Evolutionary conservation across 2,113 vertebrate species (phyloP).

Genomic region (Pantherophis guttatus): DNA sequence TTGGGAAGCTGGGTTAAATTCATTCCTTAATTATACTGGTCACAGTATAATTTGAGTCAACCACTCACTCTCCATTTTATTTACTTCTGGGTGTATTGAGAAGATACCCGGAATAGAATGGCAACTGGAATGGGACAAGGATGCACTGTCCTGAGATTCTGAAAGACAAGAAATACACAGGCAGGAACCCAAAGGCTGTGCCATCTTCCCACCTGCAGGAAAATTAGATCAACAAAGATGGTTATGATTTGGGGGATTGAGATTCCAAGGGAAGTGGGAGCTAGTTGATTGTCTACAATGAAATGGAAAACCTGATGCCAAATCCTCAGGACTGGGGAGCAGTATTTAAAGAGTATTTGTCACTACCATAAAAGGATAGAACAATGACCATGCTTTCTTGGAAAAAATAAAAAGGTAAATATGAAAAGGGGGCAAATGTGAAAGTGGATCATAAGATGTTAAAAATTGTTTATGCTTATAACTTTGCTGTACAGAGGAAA

Average conservation of each 20-base stretch:
- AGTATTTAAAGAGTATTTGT: not conserved
- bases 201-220: not conserved
- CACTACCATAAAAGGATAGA: not conserved
- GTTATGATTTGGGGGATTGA: not conserved
- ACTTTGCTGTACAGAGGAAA: not conserved
- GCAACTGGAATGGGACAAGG: not conserved
- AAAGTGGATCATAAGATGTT: not conserved
- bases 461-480: not conserved
- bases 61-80: not conserved
- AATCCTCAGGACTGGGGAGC: not conserved
- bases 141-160: not conserved
- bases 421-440: not conserved
- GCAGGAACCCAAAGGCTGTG: not conserved
- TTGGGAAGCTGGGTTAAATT: not conserved
- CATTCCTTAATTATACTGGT: not conserved
- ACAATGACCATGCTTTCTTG: not conserved
- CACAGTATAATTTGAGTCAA: not conserved
- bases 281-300: not conserved
- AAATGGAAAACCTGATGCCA: not conserved
- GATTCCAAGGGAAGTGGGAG: not conserved
- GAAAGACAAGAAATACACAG: not conserved
- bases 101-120: not conserved
- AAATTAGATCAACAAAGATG: not conserved
- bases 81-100: not conserved
- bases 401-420: not conserved